A percentile compares a stretch with the other conserved stretches of the same genome.
These are phyloP conservation scores for Columba guinea DNA, from an alignment of 2,797 vertebrate species.

Conservation along the genomic window DNA sequence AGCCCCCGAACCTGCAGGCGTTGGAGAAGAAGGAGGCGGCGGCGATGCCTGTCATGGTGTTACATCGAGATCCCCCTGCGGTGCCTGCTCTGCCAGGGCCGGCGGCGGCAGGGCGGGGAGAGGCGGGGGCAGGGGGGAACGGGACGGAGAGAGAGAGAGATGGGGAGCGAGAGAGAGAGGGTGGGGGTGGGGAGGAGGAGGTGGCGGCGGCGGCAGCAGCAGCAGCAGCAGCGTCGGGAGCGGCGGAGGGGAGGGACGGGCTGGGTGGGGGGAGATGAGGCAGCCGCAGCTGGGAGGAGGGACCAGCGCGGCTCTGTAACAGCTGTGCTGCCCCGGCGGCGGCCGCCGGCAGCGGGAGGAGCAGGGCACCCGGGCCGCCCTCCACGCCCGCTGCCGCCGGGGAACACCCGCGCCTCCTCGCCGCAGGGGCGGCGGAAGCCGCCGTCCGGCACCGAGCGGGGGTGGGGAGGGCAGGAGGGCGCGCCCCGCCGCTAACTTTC, in stretches of 20 bases:
- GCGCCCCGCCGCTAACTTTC: conserved; percentile 16
- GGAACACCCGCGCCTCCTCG: neutral
- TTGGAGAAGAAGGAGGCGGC: conserved; percentile 99
- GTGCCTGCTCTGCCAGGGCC: conserved; percentile 78
- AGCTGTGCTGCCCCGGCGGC: conserved; percentile 72
- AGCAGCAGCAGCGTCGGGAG: conserved; percentile 71
- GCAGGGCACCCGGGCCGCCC: neutral
- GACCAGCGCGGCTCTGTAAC: conserved; percentile 70
- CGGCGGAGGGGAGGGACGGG: conserved; percentile 73
- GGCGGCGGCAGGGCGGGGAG: conserved; percentile 81
- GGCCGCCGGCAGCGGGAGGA: conserved; percentile 41
- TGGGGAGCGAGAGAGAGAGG: conserved; percentile 46
- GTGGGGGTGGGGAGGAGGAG: conserved; percentile 44
- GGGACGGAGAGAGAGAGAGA: conserved; percentile 49
- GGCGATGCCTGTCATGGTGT: conserved; percentile 97
- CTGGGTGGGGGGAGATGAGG: conserved; percentile 72
- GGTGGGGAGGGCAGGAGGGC: neutral
- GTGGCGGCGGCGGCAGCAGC: conserved; percentile 69
- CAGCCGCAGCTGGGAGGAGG: conserved; percentile 81
- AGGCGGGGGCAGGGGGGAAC: conserved; percentile 78
- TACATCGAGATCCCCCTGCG: conserved; percentile 80
- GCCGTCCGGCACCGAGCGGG: neutral
- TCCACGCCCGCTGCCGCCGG: neutral
- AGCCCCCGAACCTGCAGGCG: conserved; percentile 92
- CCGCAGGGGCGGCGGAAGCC: neutral